These are phyloP conservation scores for Ashinkailepas kermadecensis DNA, from an alignment of 2,888 invertebrate species.

Conservation along the genomic window DNA sequence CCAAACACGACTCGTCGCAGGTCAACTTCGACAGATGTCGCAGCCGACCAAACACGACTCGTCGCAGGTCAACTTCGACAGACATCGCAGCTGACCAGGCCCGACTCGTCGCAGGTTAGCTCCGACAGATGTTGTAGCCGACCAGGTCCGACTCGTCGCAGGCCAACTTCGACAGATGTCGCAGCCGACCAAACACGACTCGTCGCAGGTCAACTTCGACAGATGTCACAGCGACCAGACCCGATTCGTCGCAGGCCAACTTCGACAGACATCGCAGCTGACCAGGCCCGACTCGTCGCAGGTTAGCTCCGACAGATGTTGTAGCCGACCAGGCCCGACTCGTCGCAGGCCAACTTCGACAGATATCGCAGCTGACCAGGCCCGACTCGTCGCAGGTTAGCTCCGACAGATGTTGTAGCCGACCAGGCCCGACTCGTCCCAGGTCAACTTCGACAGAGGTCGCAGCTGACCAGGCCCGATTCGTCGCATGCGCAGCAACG, in stretches of 20 bases:
- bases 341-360: constrained; percentile 68
- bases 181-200: not conserved
- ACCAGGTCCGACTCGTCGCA: constrained; percentile 92
- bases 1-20: not conserved
- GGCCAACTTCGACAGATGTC: no score
- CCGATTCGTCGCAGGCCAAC: constrained; percentile 74
- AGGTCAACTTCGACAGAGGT: constrained; percentile 52
- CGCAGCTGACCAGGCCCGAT: constrained; percentile 83
- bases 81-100: not conserved
- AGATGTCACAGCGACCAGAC: constrained; percentile 79
- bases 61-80: constrained; percentile 62
- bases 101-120: not conserved
- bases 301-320: constrained; percentile 54
- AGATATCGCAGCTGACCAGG: not conserved
- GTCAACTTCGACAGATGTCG: constrained; percentile 54
- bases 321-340: constrained; percentile 85
- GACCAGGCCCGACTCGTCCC: not conserved
- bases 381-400: not conserved
- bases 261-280: no score
- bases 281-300: not conserved
- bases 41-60: constrained; percentile 88
- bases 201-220: constrained; percentile 40
- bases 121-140: constrained; percentile 67
- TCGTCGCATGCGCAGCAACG: constrained; percentile 94
- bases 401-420: no score